Base-by-base conservation (phyloP, 2,113 vertebrate species). In the Periophthalmus modestus region DNA sequence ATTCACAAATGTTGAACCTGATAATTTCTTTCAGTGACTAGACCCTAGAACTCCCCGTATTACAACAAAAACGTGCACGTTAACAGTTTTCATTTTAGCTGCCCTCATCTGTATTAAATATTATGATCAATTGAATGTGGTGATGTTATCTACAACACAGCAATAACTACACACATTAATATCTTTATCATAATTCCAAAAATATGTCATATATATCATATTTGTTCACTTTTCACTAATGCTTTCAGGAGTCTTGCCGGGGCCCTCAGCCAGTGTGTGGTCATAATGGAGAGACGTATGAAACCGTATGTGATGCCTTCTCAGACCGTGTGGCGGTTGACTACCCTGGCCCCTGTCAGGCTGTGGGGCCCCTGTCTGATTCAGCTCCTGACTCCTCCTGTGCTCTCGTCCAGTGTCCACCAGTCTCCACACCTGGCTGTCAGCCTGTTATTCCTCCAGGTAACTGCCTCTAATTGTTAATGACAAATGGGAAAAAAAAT, bases 271-370 rank as follows among this genome's bases (percentile, higher is more conserved):
- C 93, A 0, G 90, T 99, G 0, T 99, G 98, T 0, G 97, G 96
- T 0, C 97, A 99, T 28, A 96, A 96, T 0, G 95, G 97, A 0
- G 96, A 98, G 73, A 98, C 95, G 7, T 99, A 97, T 84, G 68
- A 81, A 57, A 98, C 95, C 0, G 88, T 97, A 70, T 99, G 98
- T 0, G 95, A 95, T 0, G 98, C 98, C 75, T 97, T 95, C 74
- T 92, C 96, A 0, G 93, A 97, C 54, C 96, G 98, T 0, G 95
- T 99, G 69, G 95, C 96, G 0, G 83, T 98, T 1, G 98, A 99
- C 83, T 99, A 99, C 77, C 43, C 73, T 0, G 95, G 95, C 0
- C 88, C 73, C 58, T 99, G 98, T 78, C 95, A 96, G 63, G 95
- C 96, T 0, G 94, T 98, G 0, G 96, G 97, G 0, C 83, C 85